Conservation (phyloP, 2,888 invertebrate genomes). For the Heteromurus nitidus region DNA sequence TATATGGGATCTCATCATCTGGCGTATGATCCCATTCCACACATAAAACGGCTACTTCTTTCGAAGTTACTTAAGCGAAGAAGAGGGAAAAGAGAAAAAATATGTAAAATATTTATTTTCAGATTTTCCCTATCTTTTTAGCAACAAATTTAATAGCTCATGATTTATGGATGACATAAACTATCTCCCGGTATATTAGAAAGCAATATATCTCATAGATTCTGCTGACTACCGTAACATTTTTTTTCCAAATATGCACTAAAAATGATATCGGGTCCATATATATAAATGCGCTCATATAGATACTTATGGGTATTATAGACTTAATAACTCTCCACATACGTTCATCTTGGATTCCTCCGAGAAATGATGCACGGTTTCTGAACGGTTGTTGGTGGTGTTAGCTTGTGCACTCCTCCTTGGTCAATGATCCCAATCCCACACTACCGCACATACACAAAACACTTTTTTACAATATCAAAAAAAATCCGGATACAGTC, state of each 20-base stretch:
- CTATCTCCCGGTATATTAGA: not conserved
- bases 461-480: constrained; percentile 7
- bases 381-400: constrained; percentile 51
- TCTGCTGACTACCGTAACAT: not conserved
- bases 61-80: no score
- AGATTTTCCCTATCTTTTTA: constrained; percentile 40
- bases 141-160: constrained; percentile 13
- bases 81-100: no score
- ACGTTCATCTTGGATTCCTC: constrained; percentile 61
- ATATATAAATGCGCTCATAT: no score
- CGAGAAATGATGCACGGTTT: constrained; percentile 56
- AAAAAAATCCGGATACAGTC: not conserved
- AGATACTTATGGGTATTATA: no score
- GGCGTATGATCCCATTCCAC: no score
- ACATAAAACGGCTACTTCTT: no score
- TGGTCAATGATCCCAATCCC: constrained; percentile 63
- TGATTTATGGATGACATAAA: constrained; percentile 29
- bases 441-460: constrained; percentile 58
- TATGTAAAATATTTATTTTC: constrained; percentile 44
- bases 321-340: constrained; percentile 15
- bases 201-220: not conserved
- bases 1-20: no score
- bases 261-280: no score
- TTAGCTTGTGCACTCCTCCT: constrained; percentile 44
- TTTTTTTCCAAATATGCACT: no score